Percentiles rank a stretch among this genome's conserved stretches.
Evolutionary conservation across 2,888 invertebrate genomes (phyloP).

Genomic region (Rhimphoctona megacephalus): DNA sequence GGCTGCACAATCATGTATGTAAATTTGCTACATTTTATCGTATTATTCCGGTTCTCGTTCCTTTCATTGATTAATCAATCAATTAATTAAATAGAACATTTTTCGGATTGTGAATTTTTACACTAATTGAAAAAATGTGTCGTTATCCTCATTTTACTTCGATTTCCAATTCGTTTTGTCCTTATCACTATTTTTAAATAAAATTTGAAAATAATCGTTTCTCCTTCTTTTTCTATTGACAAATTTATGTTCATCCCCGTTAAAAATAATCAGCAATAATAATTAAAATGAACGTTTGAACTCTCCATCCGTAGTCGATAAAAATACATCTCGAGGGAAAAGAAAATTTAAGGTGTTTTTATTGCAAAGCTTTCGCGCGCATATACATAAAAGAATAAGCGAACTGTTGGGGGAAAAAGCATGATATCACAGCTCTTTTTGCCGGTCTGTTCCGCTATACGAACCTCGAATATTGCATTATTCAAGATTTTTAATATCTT

Average conservation of each 20-base stretch:
- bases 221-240: not conserved
- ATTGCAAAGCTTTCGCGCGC: conserved; percentile 19
- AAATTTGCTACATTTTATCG: conserved; percentile 39
- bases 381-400: conserved; percentile 3
- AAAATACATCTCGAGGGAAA: not conserved
- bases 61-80: not conserved
- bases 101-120: not conserved
- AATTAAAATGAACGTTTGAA: not conserved
- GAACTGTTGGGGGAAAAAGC: conserved; percentile 11
- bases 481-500: conserved; percentile 62
- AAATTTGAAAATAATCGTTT: not conserved
- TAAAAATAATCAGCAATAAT: not conserved
- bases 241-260: not conserved
- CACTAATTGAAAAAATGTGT: not conserved
- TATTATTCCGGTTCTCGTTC: not conserved
- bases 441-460: conserved; percentile 12
- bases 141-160: not conserved
- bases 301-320: not conserved
- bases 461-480: conserved; percentile 42
- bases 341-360: conserved; percentile 9
- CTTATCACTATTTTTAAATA: not conserved
- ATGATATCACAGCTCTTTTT: conserved; percentile 18
- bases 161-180: not conserved
- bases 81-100: not conserved
- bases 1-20: conserved; percentile 81